A percentile compares a stretch with the other conserved stretches of the same genome.
Conservation (phyloP, 2,113 vertebrate genomes). For the Laticauda colubrina region DNA sequence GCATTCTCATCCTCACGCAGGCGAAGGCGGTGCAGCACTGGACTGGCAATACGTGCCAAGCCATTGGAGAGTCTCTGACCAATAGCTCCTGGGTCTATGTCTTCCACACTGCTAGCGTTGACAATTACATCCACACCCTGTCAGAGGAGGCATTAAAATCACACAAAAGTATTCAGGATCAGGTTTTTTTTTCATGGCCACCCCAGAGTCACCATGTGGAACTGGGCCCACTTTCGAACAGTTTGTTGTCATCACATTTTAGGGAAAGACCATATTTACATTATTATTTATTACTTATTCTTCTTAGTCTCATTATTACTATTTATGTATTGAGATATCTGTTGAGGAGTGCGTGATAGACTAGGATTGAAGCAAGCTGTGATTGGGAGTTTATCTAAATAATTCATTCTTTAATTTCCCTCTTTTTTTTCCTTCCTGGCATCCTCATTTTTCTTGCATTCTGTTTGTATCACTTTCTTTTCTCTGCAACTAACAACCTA, state of each 20-base stretch:
- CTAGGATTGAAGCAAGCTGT: neutral
- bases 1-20: slow-evolving; percentile 82
- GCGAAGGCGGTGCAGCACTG: slow-evolving; percentile 88
- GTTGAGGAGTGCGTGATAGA: neutral
- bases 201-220: neutral
- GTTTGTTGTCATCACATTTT: neutral
- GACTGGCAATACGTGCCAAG: slow-evolving; percentile 82
- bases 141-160: neutral
- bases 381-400: neutral
- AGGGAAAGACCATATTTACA: neutral
- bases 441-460: neutral
- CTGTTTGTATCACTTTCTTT: neutral
- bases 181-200: neutral
- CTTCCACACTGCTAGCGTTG: slow-evolving; percentile 95
- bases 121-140: slow-evolving; percentile 91
- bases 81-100: slow-evolving; percentile 90
- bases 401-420: neutral
- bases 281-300: neutral
- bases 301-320: neutral
- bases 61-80: slow-evolving; percentile 93
- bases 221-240: neutral
- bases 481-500: neutral
- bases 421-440: neutral
- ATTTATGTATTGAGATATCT: neutral
- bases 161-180: neutral